Percentiles rank a stretch among this genome's conserved stretches.
phyloP scores from a whole-genome alignment of 2,888 invertebrate genomes.

The Xylocampa areola region DNA sequence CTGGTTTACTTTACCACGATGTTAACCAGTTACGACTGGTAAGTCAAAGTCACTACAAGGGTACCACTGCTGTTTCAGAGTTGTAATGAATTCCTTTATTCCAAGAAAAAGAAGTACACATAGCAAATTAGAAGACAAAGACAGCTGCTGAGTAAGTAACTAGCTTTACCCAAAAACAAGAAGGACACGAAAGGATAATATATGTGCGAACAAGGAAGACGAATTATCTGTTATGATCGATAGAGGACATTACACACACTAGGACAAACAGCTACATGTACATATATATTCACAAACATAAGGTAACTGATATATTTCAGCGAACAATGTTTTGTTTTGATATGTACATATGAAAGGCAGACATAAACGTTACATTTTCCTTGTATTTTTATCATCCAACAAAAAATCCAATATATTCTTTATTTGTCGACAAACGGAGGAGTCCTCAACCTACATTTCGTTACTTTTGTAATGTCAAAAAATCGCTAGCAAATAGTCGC shows the following conservation, averaged over 20 bases:
- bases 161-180: no score
- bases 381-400: constrained; percentile 55
- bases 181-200: background rate
- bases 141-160: no score
- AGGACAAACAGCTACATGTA: constrained; percentile 7
- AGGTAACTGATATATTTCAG: constrained; percentile 46
- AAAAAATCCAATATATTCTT: constrained; percentile 54
- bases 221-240: constrained; percentile 28
- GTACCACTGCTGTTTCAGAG: no score
- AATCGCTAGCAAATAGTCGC: constrained; percentile 50
- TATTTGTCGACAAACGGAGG: constrained; percentile 51
- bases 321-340: constrained; percentile 50
- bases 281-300: constrained; percentile 28
- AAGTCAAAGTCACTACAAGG: no score
- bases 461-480: constrained; percentile 32
- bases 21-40: no score
- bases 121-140: no score
- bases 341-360: constrained; percentile 49
- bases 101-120: no score
- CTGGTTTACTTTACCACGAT: no score
- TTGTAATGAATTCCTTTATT: no score
- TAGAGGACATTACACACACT: constrained; percentile 21
- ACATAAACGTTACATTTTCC: constrained; percentile 49
- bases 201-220: constrained; percentile 1
- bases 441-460: constrained; percentile 30